Evolutionary conservation across 2,888 invertebrate genomes (phyloP).

Genomic region (Phyllotreta striolata): DNA sequence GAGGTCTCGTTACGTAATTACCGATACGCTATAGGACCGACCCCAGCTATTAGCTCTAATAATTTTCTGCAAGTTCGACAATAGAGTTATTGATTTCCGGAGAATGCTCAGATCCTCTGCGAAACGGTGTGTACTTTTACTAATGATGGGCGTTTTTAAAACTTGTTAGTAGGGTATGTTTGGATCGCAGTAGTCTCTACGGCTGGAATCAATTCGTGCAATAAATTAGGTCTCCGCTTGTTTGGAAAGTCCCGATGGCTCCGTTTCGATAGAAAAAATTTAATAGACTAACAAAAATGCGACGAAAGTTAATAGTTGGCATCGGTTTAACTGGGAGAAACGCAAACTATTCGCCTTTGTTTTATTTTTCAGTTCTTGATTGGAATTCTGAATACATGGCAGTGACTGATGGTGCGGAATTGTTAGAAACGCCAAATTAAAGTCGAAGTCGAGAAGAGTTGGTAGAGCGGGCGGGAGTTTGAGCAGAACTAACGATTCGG

Average conservation of each 20-base stretch:
- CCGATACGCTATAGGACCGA: conserved; percentile 9
- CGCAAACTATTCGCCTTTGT: conserved; percentile 20
- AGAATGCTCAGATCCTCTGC: conserved; percentile 23
- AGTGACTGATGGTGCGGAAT: conserved; percentile 30
- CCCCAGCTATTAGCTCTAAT: conserved; percentile 10
- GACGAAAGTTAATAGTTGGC: conserved; percentile 16
- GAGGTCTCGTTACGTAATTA: conserved; percentile 16
- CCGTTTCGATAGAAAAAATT: no score
- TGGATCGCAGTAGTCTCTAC: no score
- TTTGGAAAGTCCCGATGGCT: no score
- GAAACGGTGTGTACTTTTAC: neutral
- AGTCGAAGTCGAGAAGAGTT: conserved; percentile 23
- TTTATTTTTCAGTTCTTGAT: conserved; percentile 20
- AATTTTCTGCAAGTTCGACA: conserved; percentile 27
- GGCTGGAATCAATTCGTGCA: no score
- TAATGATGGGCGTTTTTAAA: neutral
- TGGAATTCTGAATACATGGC: conserved; percentile 31
- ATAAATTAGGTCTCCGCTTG: no score
- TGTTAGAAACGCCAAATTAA: conserved; percentile 28
- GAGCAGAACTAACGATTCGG: conserved; percentile 19
- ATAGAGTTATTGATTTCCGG: conserved; percentile 28
- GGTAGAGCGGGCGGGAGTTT: conserved; percentile 7
- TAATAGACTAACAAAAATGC: neutral
- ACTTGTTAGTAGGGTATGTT: no score
- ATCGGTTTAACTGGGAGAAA: conserved; percentile 7